Conservation (phyloP, 1,140 invertebrate genomes). For the Pseudachorutes palmiensis region DNA sequence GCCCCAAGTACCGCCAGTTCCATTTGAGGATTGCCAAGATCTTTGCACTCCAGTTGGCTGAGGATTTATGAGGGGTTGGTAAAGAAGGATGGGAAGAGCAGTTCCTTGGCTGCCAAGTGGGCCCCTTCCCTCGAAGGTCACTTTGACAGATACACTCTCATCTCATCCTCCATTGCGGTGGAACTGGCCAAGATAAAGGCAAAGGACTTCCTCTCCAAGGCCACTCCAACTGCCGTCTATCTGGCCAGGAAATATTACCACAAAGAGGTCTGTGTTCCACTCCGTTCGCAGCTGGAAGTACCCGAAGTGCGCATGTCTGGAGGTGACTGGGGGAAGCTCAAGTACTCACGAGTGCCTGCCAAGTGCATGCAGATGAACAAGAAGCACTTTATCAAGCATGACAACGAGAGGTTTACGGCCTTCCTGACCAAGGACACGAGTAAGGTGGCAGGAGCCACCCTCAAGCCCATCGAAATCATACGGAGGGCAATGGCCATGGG, state of each 20-base stretch:
- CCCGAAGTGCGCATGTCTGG: constrained; percentile 30
- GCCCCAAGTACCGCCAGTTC: constrained; percentile 23
- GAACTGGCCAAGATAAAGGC: constrained; percentile 10
- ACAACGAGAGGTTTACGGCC: constrained; percentile 19
- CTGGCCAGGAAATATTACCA: constrained; percentile 24
- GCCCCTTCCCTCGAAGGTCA: constrained; percentile 31
- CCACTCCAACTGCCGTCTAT: constrained; percentile 15
- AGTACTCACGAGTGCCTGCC: constrained; percentile 29
- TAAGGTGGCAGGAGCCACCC: constrained; percentile 31
- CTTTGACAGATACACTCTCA: constrained; percentile 28
- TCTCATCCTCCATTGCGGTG: constrained; percentile 25
- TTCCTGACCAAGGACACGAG: constrained; percentile 15
- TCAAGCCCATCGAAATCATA: constrained; percentile 32
- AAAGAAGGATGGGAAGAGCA: neutral
- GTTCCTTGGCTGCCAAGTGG: constrained; percentile 33
- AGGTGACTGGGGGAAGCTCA: constrained; percentile 23
- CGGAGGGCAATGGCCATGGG: neutral
- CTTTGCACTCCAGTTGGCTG: constrained; percentile 23
- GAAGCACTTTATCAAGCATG: constrained; percentile 25
- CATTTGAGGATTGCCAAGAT: constrained; percentile 24
- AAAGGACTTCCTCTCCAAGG: neutral
- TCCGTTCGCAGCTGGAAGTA: constrained; percentile 19
- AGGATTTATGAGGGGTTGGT: constrained; percentile 4
- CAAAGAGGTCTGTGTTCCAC: constrained; percentile 28
- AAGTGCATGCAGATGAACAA: constrained; percentile 35